Conservation (phyloP, 2,888 invertebrate species). For the Mythimna albipuncta region DNA sequence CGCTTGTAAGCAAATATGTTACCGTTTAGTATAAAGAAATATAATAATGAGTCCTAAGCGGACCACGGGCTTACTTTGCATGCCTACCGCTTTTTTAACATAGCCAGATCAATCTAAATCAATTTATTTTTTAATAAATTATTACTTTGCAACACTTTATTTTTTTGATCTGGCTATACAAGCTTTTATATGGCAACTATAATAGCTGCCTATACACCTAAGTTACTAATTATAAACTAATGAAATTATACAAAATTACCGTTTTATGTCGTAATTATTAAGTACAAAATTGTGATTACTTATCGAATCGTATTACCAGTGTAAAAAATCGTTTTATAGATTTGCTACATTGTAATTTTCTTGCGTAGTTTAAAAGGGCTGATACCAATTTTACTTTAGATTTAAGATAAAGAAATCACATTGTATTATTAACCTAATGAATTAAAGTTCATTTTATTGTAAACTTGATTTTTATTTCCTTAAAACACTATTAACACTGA, state of each 20-base stretch:
- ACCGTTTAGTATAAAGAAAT: conserved; percentile 66
- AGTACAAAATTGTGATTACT: conserved; percentile 84
- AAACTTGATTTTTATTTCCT: conserved; percentile 38
- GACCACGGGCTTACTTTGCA: conserved; percentile 38
- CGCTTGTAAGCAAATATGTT: conserved; percentile 70
- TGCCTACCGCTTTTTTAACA: conserved; percentile 41
- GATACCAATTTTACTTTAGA: conserved; percentile 86
- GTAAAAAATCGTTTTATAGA: conserved; percentile 74
- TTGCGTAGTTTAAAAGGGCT: conserved; percentile 76
- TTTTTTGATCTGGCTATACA: conserved; percentile 38
- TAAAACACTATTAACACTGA: no score
- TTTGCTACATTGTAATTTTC: conserved; percentile 71
- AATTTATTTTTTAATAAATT: conserved; percentile 30
- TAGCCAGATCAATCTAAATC: conserved; percentile 44
- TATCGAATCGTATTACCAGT: conserved; percentile 78
- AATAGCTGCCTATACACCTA: conserved; percentile 38
- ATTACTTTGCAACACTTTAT: neutral
- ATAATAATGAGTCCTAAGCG: conserved; percentile 36
- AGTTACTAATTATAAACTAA: conserved; percentile 52
- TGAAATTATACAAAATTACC: conserved; percentile 65
- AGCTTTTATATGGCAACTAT: conserved; percentile 54
- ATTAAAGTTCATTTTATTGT: conserved; percentile 64
- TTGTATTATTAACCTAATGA: conserved; percentile 73
- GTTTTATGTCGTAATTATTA: conserved; percentile 66
- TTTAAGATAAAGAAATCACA: conserved; percentile 74